Evolutionary conservation across 1,140 invertebrate genomes (phyloP).

Genomic region (Arctopsyche grandis): DNA sequence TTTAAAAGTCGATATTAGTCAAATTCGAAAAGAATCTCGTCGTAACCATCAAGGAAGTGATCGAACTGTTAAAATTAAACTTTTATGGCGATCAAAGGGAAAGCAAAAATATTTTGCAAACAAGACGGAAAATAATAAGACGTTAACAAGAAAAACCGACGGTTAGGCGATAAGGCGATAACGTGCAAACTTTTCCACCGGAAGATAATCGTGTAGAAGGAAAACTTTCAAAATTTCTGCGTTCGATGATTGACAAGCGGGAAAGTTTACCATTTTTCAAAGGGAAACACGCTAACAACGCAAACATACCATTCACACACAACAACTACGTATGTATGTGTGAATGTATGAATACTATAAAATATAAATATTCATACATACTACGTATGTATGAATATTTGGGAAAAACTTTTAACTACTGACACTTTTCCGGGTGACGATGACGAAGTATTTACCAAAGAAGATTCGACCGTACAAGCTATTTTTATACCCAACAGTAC

Average conservation of each 20-base stretch:
- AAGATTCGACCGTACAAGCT: no score
- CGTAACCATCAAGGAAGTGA: background rate
- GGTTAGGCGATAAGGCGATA: no score
- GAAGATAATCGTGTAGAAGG: background rate
- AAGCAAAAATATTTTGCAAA: background rate
- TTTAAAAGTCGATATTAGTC: no score
- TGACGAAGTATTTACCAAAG: background rate
- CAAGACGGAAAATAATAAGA: background rate
- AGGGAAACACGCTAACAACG: background rate
- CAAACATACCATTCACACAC: no score
- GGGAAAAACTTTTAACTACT: background rate
- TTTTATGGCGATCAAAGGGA: background rate
- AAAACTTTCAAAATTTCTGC: background rate
- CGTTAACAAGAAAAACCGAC: constrained; percentile 16
- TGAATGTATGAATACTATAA: no score
- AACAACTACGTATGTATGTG: no score
- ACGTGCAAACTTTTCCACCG: background rate
- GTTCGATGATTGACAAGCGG: constrained; percentile 13
- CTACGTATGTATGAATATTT: no score
- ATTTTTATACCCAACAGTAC: no score
- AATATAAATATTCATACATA: no score
- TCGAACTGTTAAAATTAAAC: background rate
- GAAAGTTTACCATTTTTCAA: background rate
- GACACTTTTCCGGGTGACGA: background rate
- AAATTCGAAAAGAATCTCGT: background rate